phyloP scores from a whole-genome alignment of 2,113 vertebrate species.

The Aspidoscelis tigris region DNA sequence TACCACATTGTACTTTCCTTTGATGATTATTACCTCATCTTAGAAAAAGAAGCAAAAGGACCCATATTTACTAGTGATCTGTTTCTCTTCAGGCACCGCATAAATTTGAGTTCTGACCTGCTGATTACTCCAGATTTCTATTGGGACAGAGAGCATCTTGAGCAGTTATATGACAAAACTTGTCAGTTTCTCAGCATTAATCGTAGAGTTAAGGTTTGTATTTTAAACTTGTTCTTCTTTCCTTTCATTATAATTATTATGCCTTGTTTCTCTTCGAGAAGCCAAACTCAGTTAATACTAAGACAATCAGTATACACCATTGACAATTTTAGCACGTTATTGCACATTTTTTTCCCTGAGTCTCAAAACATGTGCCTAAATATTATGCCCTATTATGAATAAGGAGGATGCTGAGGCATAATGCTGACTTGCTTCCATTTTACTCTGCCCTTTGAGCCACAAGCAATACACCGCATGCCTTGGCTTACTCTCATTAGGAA shows the following conservation, averaged over 20 bases:
- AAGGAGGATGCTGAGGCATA: not conserved
- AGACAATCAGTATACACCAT: not conserved
- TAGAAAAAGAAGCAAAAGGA: slow-evolving; percentile 25
- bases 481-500: not conserved
- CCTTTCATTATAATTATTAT: rapidly evolving
- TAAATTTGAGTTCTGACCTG: slow-evolving; percentile 97
- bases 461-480: not conserved
- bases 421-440: not conserved
- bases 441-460: not conserved
- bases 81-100: slow-evolving; percentile 85
- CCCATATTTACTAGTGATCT: slow-evolving; percentile 1
- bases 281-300: not conserved
- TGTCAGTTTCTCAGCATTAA: slow-evolving; percentile 96
- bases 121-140: slow-evolving; percentile 98
- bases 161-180: slow-evolving; percentile 95
- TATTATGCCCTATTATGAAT: not conserved
- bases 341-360: not conserved
- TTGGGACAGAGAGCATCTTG: slow-evolving; percentile 96
- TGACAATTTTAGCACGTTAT: not conserved
- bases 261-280: not conserved
- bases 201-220: slow-evolving; percentile 91
- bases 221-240: not conserved
- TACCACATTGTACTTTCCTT: not conserved
- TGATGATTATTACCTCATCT: slow-evolving; percentile 5
- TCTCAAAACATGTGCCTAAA: not conserved